These are phyloP conservation scores for Philotrypesis tridentata DNA, from an alignment of 1,140 invertebrate genomes.

Conservation along the genomic window DNA sequence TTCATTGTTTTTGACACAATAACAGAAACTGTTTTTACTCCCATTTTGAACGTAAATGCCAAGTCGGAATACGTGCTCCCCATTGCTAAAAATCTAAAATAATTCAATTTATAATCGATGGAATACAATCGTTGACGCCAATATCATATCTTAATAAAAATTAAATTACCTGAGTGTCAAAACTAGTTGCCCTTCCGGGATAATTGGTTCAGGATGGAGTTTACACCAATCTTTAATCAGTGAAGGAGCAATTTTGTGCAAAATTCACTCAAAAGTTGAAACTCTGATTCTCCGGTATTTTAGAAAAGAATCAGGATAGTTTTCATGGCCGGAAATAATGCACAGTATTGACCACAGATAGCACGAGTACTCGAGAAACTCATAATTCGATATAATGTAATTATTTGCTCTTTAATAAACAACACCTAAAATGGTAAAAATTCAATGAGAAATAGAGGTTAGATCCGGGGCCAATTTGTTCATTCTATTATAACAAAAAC, in stretches of 20 bases:
- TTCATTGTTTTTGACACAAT: not conserved
- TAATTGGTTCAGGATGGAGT: not conserved
- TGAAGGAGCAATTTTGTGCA: not conserved
- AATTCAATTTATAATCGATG: no score
- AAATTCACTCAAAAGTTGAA: not conserved
- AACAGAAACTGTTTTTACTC: not conserved
- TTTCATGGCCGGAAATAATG: not conserved
- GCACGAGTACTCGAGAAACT: not conserved
- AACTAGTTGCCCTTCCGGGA: not conserved
- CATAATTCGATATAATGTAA: no score
- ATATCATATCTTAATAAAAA: not conserved
- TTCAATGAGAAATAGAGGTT: no score
- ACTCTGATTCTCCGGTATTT: not conserved
- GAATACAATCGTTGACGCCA: no score
- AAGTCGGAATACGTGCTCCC: not conserved
- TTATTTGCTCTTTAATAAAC: no score
- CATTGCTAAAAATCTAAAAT: not conserved
- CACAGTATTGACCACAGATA: not conserved
- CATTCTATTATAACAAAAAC: no score
- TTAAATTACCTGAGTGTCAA: slow-evolving; percentile 5
- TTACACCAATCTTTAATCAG: slow-evolving; percentile 15
- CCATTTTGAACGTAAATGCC: not conserved
- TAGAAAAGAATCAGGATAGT: not conserved
- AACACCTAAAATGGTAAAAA: not conserved
- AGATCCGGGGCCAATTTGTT: no score